These are phyloP conservation scores for Drosophila stalkeri DNA, from an alignment of 2,888 invertebrate genomes.

Conservation along the genomic window DNA sequence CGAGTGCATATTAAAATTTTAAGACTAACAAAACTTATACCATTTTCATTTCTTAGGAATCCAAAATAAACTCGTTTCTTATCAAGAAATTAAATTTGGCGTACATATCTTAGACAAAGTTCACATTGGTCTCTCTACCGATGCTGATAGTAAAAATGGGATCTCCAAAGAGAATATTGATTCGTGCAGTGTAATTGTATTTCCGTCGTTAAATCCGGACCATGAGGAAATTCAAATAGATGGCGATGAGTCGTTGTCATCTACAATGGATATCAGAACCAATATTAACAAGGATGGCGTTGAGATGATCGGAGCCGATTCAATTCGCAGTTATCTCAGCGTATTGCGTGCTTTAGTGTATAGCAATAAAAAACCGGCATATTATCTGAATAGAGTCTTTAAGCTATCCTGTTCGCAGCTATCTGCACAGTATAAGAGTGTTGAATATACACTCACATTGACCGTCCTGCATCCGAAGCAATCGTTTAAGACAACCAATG, in stretches of 20 bases:
- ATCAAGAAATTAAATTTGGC: conserved; percentile 87
- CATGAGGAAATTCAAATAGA: conserved; percentile 90
- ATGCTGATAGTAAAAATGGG: conserved; percentile 24
- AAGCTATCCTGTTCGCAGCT: conserved; percentile 97
- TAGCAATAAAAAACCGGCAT: conserved; percentile 98
- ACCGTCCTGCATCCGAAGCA: conserved; percentile 94
- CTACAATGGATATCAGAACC: conserved; percentile 86
- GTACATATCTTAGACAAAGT: conserved; percentile 95
- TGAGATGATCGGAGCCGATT: conserved; percentile 85
- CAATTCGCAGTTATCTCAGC: conserved; percentile 83
- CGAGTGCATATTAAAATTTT: background rate
- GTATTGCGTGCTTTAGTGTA: conserved; percentile 89
- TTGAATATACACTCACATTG: conserved; percentile 96
- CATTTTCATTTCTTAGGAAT: conserved; percentile 65
- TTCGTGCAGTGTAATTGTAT: conserved; percentile 96
- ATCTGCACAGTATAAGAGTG: conserved; percentile 96
- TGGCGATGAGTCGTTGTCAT: conserved; percentile 83
- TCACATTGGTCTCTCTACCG: conserved; percentile 88
- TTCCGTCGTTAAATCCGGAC: conserved; percentile 97
- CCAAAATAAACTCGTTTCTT: conserved; percentile 84
- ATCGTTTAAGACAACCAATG: conserved; percentile 85
- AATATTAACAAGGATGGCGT: conserved; percentile 96
- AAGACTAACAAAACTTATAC: background rate
- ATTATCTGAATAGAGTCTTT: conserved; percentile 97
- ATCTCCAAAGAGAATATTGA: conserved; percentile 87